Base-by-base conservation (phyloP, 2,888 invertebrate species). In the Ochropleura plecta region DNA sequence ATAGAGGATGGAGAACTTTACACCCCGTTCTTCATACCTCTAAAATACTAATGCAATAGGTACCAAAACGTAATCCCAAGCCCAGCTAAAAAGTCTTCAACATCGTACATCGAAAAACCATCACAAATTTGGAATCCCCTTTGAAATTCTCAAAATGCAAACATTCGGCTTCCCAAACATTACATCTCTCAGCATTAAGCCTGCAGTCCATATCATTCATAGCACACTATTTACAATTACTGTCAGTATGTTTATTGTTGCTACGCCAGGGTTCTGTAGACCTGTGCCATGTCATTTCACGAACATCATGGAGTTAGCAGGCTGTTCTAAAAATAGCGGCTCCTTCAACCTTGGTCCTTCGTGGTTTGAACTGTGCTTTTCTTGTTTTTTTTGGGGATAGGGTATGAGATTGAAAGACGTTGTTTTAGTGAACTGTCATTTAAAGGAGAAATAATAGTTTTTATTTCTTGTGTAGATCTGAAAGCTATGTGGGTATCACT, bases 181-280 rank as follows among this genome's bases (percentile, higher is more conserved):
- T 64, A 40, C 53, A 66, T 84, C 81, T 83, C 44, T 86, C 86
- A 77, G 53, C 87, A 76, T 71, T 16, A 59, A 63, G 79, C 60
- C 77, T 81, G 79, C 80, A 86, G 69, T 76, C 70, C 66, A 69
- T 66, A 71, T 70, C 76, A 73, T 51, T 55, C 81, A 69, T 69
- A 72, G 48, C 69, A 78, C 67, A 67, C 77, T 79, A 81, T 83
- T 90, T 91, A 90, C 90, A 92, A 91, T 93, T 91, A 92, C 89
- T 90, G 92, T 87, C 91, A 83, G 89, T 86, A 86, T 93, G 92
- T 94, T 93, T 92, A 91, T 92, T 92, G 90, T 90, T 83, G 85
- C 86, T 86, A 86, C 82, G 87, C 88, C 90, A 88, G 90, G 86
- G 88, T 88, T 88, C 84, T 88, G 81, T 75, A 71, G 89, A 88